Evolutionary conservation across 1,140 invertebrate genomes (phyloP).

Genomic region (Lordiphosa clarofinis): DNA sequence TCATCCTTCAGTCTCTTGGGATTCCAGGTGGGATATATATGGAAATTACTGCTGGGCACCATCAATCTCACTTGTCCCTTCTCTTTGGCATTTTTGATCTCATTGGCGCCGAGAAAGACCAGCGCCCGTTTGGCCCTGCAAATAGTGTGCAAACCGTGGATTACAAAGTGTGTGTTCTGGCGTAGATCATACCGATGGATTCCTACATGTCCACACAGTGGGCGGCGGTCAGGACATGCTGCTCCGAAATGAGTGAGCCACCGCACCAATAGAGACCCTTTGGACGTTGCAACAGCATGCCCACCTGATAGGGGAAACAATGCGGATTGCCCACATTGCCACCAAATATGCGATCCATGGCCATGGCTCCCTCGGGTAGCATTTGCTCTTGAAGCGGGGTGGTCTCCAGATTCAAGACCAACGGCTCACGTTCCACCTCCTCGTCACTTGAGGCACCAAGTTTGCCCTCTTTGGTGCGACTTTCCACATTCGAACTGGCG

Average conservation of each 20-base stretch:
- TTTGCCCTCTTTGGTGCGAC: constrained; percentile 23
- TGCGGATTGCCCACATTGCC: constrained; percentile 70
- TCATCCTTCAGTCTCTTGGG: constrained; percentile 80
- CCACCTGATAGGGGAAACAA: constrained; percentile 79
- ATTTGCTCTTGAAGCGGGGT: constrained; percentile 59
- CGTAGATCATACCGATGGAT: background rate
- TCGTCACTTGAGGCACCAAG: constrained; percentile 7
- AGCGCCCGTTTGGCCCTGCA: constrained; percentile 68
- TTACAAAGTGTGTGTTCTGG: background rate
- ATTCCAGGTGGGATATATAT: constrained; percentile 81
- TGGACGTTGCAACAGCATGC: constrained; percentile 69
- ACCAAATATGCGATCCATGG: constrained; percentile 77
- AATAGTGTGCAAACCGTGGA: background rate
- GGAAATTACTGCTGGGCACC: constrained; percentile 76
- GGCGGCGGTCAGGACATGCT: constrained; percentile 83
- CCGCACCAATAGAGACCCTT: constrained; percentile 81
- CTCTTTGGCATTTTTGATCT: constrained; percentile 79
- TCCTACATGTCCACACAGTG: constrained; percentile 81
- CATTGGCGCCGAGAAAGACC: constrained; percentile 81
- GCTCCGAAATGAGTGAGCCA: constrained; percentile 82
- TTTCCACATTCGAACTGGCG: constrained; percentile 44
- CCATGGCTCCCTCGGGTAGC: constrained; percentile 66
- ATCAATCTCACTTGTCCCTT: constrained; percentile 69
- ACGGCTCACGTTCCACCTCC: constrained; percentile 43
- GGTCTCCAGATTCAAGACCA: constrained; percentile 67